Evolutionary conservation across 1,140 invertebrate species (phyloP).

Genomic region (Choristoneura fumiferana): DNA sequence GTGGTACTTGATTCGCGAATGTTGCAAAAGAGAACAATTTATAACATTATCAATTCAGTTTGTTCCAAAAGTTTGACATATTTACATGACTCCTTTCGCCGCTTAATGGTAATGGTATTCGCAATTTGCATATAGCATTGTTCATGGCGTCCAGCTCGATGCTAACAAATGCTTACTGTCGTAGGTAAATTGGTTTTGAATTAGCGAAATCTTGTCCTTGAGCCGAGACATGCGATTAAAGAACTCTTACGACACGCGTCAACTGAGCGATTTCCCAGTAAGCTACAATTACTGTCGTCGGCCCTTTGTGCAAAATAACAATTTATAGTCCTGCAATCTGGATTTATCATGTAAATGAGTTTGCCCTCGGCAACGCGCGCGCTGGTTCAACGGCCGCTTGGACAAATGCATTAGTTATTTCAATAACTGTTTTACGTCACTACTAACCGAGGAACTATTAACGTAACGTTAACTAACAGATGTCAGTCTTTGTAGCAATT

Average conservation of each 20-base stretch:
- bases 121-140: too few relatives aligned
- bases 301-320: conserved; percentile 50
- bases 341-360: conserved; percentile 27
- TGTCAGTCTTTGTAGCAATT: neutral
- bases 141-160: neutral
- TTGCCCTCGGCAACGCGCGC: conserved; percentile 6
- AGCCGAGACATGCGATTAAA: conserved; percentile 49
- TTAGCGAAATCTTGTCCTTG: conserved; percentile 43
- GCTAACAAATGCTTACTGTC: conserved; percentile 31
- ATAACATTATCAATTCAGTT: conserved; percentile 28
- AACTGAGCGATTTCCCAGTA: conserved; percentile 42
- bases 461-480: neutral
- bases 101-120: too few relatives aligned
- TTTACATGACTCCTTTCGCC: too few relatives aligned
- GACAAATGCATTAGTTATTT: conserved; percentile 6
- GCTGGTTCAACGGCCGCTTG: conserved; percentile 13
- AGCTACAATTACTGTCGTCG: conserved; percentile 47
- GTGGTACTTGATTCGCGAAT: conserved; percentile 60
- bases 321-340: conserved; percentile 33
- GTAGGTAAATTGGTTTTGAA: too few relatives aligned
- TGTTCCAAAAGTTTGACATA: too few relatives aligned
- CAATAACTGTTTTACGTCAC: conserved; percentile 14
- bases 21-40: conserved; percentile 57
- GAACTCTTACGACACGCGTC: conserved; percentile 41
- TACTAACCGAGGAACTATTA: conserved; percentile 3